Evolutionary conservation across 2,888 invertebrate species (phyloP), one percentile per base, ranked within the genome.

Genomic region (Drosophila percnosoma): DNA sequence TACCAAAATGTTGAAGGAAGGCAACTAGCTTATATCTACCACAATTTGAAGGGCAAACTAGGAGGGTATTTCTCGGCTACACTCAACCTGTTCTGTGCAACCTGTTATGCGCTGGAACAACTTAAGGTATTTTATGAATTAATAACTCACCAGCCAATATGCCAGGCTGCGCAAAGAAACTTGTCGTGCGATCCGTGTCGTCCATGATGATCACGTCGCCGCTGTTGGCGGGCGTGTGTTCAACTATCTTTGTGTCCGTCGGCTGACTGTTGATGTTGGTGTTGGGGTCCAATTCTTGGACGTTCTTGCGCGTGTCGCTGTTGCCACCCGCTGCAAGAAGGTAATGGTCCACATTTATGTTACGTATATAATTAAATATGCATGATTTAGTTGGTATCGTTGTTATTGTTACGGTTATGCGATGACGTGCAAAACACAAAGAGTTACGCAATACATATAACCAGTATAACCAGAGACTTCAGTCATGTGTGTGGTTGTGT

Each of bases 141-240:
- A 2, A 21, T 21, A 2, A 91, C 93, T 92, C 92, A 98, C 98
- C 98, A 93, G 98, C 98, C 91, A 98, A 95, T 82, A 98, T 98
- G 93, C 98, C 98, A 48, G 98, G 98, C 94, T 98, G 98, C 87
- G 98, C 97, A 93, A 98, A 98, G 96, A 98, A 98, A 92, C 98
- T 97, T 93, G 97, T 96, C 91, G 97, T 96, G 91, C 96, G 95
- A 92, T 97, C 97, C 91, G 97, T 97, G 80, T 95, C 94, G 94
- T 96, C 96, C 97, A 97, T 97, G 94, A 96, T 96, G 94, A 95
- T 94, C 69, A 95, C 96, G 87, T 95, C 95, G 94, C 72, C 95
- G 94, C 61, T 95, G 93, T 94, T 94, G 62, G 59, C 70, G 83
- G 88, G 86, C 83, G 92, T 91, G 81, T 92, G 92, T 62, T 92